phyloP scores from a whole-genome alignment of 2,888 invertebrate species.

The Hetaerina titia region DNA sequence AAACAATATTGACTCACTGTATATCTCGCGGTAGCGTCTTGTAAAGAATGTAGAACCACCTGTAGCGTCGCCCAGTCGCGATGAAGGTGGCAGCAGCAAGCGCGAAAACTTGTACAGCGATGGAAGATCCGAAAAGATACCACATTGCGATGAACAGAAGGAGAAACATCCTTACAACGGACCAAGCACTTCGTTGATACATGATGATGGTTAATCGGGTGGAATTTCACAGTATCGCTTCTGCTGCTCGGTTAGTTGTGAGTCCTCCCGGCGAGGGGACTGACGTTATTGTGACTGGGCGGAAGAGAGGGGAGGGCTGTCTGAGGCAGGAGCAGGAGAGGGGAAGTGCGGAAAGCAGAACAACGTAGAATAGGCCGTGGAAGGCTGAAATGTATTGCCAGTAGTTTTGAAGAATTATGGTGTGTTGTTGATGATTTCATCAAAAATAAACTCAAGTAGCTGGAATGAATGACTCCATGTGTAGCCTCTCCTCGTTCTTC shows the following conservation, averaged over 20 bases:
- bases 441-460: too few species aligned
- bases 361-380: neutral
- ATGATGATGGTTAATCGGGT: neutral
- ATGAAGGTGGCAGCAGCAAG: neutral
- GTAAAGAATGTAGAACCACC: slow-evolving; percentile 81
- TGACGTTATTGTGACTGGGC: slow-evolving; percentile 40
- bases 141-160: neutral
- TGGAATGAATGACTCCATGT: too few species aligned
- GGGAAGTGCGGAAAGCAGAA: neutral
- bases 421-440: too few species aligned
- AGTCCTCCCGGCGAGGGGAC: slow-evolving; percentile 3
- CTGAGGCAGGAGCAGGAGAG: neutral
- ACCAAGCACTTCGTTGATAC: slow-evolving; percentile 27
- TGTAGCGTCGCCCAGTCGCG: slow-evolving; percentile 69
- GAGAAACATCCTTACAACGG: neutral
- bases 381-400: neutral
- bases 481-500: too few species aligned
- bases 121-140: slow-evolving; percentile 7
- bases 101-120: slow-evolving; percentile 44
- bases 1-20: slow-evolving; percentile 79
- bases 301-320: slow-evolving; percentile 21
- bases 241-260: slow-evolving; percentile 41
- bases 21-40: slow-evolving; percentile 84
- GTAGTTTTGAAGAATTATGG: too few species aligned
- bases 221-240: slow-evolving; percentile 39